phyloP scores from a whole-genome alignment of 2,113 vertebrate genomes.

The Hippotragus niger region DNA sequence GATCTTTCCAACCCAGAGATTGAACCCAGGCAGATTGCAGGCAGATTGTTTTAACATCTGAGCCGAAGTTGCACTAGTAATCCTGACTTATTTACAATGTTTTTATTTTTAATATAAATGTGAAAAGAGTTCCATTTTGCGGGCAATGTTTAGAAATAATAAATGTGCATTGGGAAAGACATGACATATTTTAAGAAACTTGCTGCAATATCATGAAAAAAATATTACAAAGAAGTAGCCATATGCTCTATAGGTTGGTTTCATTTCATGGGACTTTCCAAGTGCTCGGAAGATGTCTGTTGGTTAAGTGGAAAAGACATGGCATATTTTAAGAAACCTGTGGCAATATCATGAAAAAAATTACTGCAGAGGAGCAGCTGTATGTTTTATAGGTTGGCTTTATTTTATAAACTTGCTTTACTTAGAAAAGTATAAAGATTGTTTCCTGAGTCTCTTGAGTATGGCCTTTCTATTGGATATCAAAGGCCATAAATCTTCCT shows the following conservation, averaged over 20 bases:
- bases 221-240: too few relatives aligned
- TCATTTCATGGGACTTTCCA: background rate
- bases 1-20: too few relatives aligned
- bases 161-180: too few relatives aligned
- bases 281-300: background rate
- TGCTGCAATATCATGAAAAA: too few relatives aligned
- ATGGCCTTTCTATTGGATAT: background rate
- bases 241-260: background rate
- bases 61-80: background rate
- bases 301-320: background rate
- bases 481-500: fast-evolving
- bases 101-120: background rate
- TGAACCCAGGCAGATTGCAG: background rate
- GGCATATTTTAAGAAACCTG: background rate
- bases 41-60: background rate
- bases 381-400: background rate
- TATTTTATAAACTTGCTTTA: background rate
- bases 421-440: background rate
- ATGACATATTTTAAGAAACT: too few relatives aligned
- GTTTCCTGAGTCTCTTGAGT: background rate
- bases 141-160: too few relatives aligned
- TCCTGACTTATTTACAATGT: background rate
- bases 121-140: background rate
- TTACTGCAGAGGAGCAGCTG: background rate
- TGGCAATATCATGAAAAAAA: background rate